phyloP scores from a whole-genome alignment of 2,888 invertebrate species.

The Andrena bucephala region DNA sequence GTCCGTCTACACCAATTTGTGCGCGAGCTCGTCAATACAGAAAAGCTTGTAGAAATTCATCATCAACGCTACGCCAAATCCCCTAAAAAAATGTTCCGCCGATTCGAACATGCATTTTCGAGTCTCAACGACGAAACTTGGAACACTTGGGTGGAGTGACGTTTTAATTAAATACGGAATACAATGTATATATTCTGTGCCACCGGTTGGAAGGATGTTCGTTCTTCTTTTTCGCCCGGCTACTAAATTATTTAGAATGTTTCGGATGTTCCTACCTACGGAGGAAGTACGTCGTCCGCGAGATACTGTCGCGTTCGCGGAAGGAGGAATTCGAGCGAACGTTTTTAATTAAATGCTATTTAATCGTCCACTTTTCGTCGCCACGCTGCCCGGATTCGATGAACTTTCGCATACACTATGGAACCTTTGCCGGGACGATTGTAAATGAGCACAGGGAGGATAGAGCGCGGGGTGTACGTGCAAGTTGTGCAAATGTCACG shows the following conservation, averaged over 20 bases:
- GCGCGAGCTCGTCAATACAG: conserved; percentile 7
- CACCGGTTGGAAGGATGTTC: neutral
- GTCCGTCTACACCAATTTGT: neutral
- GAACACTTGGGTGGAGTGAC: too few species aligned
- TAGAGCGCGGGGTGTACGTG: conserved; percentile 13
- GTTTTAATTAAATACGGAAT: conserved; percentile 38
- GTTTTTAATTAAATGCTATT: conserved; percentile 50
- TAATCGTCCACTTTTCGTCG: conserved; percentile 26
- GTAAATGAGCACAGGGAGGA: conserved; percentile 22
- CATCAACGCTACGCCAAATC: neutral
- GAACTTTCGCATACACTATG: conserved; percentile 21
- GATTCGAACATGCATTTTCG: neutral
- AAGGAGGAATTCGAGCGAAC: neutral
- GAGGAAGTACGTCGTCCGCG: neutral
- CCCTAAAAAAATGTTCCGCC: neutral
- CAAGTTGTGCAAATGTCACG: conserved; percentile 38
- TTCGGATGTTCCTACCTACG: neutral
- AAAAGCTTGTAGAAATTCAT: neutral
- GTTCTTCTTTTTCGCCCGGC: neutral
- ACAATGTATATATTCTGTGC: neutral
- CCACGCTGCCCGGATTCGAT: conserved; percentile 18
- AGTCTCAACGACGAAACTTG: neutral
- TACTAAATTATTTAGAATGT: conserved; percentile 12
- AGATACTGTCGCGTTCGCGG: neutral
- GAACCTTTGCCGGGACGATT: conserved; percentile 16